Conservation (phyloP, 2,888 invertebrate species). For the Drosophila tanythrix region DNA sequence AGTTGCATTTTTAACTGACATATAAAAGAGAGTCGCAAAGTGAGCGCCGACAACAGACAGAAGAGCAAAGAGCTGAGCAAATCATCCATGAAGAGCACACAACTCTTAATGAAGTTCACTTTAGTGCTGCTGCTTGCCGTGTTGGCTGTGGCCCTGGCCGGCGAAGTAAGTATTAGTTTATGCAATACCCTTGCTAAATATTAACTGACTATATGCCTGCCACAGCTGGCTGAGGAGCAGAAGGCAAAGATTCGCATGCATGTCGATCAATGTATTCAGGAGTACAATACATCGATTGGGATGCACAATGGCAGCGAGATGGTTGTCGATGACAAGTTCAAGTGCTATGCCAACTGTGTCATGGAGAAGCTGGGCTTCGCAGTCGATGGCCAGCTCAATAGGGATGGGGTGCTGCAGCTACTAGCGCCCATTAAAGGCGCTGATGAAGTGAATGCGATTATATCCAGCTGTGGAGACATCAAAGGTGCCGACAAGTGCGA, state of each 20-base stretch:
- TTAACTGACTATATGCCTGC: neutral
- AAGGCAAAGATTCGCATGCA: conserved; percentile 49
- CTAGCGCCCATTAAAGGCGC: conserved; percentile 49
- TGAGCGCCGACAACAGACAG: conserved; percentile 24
- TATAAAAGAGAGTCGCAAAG: conserved; percentile 50
- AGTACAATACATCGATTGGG: conserved; percentile 59
- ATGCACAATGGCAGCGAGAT: conserved; percentile 62
- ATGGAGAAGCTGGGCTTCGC: conserved; percentile 71
- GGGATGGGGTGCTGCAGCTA: conserved; percentile 38
- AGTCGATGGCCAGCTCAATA: conserved; percentile 65
- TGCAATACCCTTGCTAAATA: neutral
- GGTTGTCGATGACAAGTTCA: conserved; percentile 53
- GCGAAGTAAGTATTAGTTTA: conserved; percentile 52
- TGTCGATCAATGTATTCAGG: conserved; percentile 54
- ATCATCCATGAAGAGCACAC: neutral
- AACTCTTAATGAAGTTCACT: conserved; percentile 61
- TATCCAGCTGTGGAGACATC: conserved; percentile 49
- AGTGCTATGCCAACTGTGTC: conserved; percentile 80
- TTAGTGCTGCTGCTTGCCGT: conserved; percentile 41
- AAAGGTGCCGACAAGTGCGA: conserved; percentile 67
- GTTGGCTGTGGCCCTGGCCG: conserved; percentile 37
- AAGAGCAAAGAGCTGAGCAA: neutral
- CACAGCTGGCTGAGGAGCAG: conserved; percentile 64
- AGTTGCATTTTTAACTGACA: conserved; percentile 4
- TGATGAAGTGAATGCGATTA: conserved; percentile 34